These are phyloP conservation scores for Platalea minor DNA, from an alignment of 2,797 vertebrate genomes.

Conservation along the genomic window DNA sequence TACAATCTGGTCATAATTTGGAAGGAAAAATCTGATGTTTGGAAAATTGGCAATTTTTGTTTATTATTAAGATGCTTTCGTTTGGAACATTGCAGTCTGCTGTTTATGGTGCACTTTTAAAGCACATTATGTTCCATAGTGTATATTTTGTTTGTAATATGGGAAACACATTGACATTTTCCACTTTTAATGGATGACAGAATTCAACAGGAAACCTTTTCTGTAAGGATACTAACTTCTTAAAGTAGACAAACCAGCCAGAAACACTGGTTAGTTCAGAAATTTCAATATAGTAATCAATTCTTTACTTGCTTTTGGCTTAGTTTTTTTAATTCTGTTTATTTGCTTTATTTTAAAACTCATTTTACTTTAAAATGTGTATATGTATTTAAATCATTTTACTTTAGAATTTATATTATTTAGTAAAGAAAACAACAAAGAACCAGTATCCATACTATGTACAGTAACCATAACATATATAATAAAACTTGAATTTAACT, in stretches of 20 bases:
- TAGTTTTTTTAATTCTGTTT: neutral
- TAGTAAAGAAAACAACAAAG: neutral
- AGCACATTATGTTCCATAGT: neutral
- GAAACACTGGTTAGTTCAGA: neutral
- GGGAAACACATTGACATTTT: neutral
- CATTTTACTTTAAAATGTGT: neutral
- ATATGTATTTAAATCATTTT: neutral
- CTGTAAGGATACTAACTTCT: neutral
- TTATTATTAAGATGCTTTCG: neutral
- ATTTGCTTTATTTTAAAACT: neutral
- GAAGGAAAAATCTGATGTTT: neutral
- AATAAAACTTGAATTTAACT: neutral
- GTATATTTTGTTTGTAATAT: neutral
- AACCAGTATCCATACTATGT: neutral
- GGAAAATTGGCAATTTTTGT: neutral
- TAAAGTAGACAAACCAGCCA: neutral
- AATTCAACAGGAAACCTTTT: neutral
- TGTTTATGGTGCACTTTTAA: neutral
- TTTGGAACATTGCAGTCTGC: neutral
- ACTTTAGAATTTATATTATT: neutral
- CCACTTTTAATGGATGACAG: neutral
- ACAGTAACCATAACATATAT: neutral
- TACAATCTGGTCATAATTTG: neutral
- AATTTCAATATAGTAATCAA: neutral
- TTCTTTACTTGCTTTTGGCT: neutral